phyloP scores from a whole-genome alignment of 2,888 invertebrate genomes.

The Hanleya hanleyi region DNA sequence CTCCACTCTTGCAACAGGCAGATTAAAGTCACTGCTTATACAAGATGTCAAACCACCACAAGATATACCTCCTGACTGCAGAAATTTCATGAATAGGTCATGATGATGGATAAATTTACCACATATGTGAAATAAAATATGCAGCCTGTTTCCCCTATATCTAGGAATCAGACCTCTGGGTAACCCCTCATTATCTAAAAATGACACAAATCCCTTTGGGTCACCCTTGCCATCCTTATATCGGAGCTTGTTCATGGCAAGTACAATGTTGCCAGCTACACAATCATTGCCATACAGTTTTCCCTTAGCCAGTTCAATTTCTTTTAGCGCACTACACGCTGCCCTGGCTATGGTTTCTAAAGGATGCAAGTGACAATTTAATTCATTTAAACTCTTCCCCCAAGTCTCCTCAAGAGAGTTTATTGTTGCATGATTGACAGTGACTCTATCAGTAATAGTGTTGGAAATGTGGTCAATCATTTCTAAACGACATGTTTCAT shows the following conservation, averaged over 20 bases:
- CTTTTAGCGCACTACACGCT: slow-evolving; percentile 20
- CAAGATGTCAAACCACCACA: slow-evolving; percentile 25
- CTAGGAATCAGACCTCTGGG: slow-evolving; percentile 29
- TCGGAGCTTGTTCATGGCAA: slow-evolving; percentile 34
- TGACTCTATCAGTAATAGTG: slow-evolving; percentile 30
- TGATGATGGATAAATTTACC: slow-evolving; percentile 20
- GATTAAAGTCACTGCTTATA: slow-evolving; percentile 17
- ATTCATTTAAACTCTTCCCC: slow-evolving; percentile 28
- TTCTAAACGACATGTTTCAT: slow-evolving; percentile 1
- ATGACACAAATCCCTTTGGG: slow-evolving; percentile 32
- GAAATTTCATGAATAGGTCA: slow-evolving; percentile 9
- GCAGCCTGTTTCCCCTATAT: slow-evolving; percentile 34
- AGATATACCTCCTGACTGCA: neutral
- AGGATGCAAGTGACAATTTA: slow-evolving; percentile 27
- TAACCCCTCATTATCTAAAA: slow-evolving; percentile 22
- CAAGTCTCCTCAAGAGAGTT: slow-evolving; percentile 5
- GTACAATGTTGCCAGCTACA: slow-evolving; percentile 32
- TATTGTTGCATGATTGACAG: slow-evolving; percentile 27
- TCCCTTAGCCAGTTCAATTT: slow-evolving; percentile 19
- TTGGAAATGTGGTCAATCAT: slow-evolving; percentile 29
- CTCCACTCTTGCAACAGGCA: slow-evolving; percentile 12
- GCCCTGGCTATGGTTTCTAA: slow-evolving; percentile 23
- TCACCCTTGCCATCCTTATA: slow-evolving; percentile 39
- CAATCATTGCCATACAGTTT: slow-evolving; percentile 33
- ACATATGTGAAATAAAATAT: slow-evolving; percentile 36